Conservation (phyloP, 35 echinoderm and acorn worm species). For the Ptychodera flava region DNA sequence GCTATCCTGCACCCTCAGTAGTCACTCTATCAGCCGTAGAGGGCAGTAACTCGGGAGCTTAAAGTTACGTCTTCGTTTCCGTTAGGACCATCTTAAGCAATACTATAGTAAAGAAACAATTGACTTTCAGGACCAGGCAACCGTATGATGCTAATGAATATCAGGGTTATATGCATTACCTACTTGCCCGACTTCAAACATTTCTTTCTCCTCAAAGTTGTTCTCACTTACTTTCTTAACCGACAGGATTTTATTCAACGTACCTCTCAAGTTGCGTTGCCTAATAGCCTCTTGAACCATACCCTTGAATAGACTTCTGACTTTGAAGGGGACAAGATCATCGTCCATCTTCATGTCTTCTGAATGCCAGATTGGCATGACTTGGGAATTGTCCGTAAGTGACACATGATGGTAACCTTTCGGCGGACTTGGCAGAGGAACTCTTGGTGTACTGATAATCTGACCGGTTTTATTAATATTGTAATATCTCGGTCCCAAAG, state of each 20-base stretch:
- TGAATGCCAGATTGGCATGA: not conserved
- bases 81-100: no score
- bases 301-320: not conserved
- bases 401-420: not conserved
- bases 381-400: not conserved
- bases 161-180: no score
- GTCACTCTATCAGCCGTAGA: no score
- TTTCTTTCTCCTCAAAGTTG: no score
- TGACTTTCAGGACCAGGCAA: no score
- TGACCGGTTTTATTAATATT: not conserved
- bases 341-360: not conserved
- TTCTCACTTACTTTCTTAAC: no score
- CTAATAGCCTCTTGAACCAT: not conserved
- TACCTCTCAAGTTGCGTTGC: not conserved
- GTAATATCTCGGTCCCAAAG: not conserved
- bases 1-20: no score
- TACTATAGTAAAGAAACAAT: no score
- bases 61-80: no score
- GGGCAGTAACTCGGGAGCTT: no score
- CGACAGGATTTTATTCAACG: not conserved
- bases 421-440: not conserved
- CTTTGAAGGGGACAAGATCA: not conserved
- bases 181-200: no score
- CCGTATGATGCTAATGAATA: no score
- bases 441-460: not conserved